Evolutionary conservation across 2,888 invertebrate genomes (phyloP).

Genomic region (Ophioninae sp.): DNA sequence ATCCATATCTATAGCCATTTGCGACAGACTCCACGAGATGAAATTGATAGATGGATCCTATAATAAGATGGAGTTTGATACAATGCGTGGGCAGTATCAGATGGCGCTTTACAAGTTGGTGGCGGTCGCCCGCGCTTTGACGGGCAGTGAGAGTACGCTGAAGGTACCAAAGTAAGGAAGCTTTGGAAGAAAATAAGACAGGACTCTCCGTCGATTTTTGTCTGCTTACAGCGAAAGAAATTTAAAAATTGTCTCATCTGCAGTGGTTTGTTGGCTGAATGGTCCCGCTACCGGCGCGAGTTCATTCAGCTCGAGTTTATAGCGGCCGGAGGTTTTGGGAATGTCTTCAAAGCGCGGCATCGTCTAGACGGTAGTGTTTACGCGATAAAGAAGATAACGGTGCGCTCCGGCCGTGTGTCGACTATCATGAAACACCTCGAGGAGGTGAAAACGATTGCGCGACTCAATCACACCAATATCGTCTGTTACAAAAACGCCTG

Average conservation of each 20-base stretch:
- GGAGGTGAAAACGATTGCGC: constrained; percentile 91
- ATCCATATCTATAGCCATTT: constrained; percentile 82
- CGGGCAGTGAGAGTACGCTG: constrained; percentile 69
- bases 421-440: constrained; percentile 86
- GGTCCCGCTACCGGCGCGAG: constrained; percentile 87
- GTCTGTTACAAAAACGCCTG: constrained; percentile 93
- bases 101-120: constrained; percentile 86
- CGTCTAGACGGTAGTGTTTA: constrained; percentile 89
- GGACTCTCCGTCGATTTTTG: neutral
- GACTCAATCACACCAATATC: constrained; percentile 90
- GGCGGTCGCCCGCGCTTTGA: constrained; percentile 82
- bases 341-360: constrained; percentile 88
- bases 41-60: constrained; percentile 88
- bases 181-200: neutral
- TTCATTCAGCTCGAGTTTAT: constrained; percentile 88
- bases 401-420: constrained; percentile 85
- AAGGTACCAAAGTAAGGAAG: constrained; percentile 69
- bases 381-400: constrained; percentile 90
- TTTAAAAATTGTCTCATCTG: neutral
- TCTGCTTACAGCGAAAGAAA: no score
- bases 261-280: constrained; percentile 76
- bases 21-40: constrained; percentile 86
- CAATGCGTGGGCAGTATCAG: constrained; percentile 87
- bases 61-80: constrained; percentile 87
- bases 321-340: constrained; percentile 89